phyloP scores from a whole-genome alignment of 2,113 vertebrate species.

The Chauna torquata region DNA sequence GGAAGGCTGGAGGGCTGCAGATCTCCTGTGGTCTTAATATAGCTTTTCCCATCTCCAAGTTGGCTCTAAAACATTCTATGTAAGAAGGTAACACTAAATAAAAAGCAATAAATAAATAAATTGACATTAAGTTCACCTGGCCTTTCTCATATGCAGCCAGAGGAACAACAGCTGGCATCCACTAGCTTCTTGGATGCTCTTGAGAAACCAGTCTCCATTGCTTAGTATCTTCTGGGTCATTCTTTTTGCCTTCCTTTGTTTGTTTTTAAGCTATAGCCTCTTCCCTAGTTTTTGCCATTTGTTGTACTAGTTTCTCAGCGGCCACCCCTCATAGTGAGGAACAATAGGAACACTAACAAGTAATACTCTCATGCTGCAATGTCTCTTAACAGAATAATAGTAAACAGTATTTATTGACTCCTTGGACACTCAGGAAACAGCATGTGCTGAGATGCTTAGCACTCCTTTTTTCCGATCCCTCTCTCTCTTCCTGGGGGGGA shows the following conservation, averaged over 20 bases:
- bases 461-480: not conserved
- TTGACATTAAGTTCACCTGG: no score
- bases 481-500: not conserved
- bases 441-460: not conserved
- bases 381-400: not conserved
- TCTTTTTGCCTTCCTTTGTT: not conserved
- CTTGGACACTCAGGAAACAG: not conserved
- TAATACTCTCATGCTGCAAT: not conserved
- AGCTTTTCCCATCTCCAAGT: no score
- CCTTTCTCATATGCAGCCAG: not conserved
- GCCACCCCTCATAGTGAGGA: not conserved
- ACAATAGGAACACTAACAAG: not conserved
- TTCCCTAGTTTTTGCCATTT: not conserved
- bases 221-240: not conserved
- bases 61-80: no score
- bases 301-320: not conserved
- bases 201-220: not conserved
- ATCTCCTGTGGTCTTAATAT: no score
- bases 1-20: no score
- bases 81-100: no score
- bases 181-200: not conserved
- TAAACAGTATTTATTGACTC: not conserved
- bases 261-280: not conserved
- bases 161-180: not conserved
- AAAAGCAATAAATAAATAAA: no score